phyloP scores from a whole-genome alignment of 2,888 invertebrate genomes.

The Clostera curtula region DNA sequence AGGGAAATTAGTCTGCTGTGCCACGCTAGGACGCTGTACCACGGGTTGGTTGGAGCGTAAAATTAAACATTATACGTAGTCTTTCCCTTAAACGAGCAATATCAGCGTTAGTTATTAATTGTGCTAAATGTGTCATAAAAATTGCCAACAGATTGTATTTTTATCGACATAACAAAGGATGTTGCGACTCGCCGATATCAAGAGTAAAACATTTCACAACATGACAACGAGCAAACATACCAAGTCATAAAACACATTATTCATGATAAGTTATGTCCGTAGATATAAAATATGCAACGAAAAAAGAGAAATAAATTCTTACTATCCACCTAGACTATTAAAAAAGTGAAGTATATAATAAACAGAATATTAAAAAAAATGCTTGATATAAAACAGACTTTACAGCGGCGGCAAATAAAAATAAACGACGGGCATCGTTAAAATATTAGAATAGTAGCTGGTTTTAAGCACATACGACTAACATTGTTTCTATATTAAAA shows the following conservation, averaged over 20 bases:
- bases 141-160: conserved; percentile 23
- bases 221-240: conserved; percentile 4
- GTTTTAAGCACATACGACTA: no score
- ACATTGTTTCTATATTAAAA: no score
- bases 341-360: background rate
- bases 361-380: background rate
- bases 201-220: conserved; percentile 32
- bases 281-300: background rate
- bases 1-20: no score
- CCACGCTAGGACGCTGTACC: no score
- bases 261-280: background rate
- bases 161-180: conserved; percentile 43
- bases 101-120: conserved; percentile 5
- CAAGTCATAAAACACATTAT: conserved; percentile 6
- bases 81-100: no score
- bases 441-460: background rate
- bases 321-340: conserved; percentile 1
- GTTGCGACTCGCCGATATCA: conserved; percentile 31
- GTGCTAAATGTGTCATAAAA: conserved; percentile 9
- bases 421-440: conserved; percentile 13
- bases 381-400: conserved; percentile 10
- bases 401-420: conserved; percentile 12
- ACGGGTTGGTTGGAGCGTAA: no score
- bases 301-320: conserved; percentile 1
- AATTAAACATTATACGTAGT: no score